Conservation (phyloP, 2,888 invertebrate genomes). For the Athrips mouffetella region DNA sequence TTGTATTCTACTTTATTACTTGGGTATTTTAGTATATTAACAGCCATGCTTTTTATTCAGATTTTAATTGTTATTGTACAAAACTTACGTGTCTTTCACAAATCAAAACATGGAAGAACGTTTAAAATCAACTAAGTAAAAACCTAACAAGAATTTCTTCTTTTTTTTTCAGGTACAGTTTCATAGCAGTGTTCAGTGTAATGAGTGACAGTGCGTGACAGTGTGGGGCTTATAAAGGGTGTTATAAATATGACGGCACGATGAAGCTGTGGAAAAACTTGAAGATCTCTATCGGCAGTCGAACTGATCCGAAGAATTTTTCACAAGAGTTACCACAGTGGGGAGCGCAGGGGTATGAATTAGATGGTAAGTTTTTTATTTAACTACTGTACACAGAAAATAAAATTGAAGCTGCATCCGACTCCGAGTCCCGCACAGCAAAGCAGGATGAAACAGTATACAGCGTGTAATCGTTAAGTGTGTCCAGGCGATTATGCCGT, state of each 20-base stretch:
- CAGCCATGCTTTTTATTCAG: too few relatives aligned
- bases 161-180: conserved; percentile 21
- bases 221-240: conserved; percentile 33
- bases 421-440: too few relatives aligned
- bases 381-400: not conserved
- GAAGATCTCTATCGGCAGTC: conserved; percentile 70
- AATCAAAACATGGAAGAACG: too few relatives aligned
- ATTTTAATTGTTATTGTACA: too few relatives aligned
- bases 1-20: too few relatives aligned
- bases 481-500: too few relatives aligned
- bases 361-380: conserved; percentile 55
- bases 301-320: conserved; percentile 58
- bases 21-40: too few relatives aligned
- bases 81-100: too few relatives aligned
- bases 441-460: too few relatives aligned
- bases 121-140: too few relatives aligned
- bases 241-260: conserved; percentile 67
- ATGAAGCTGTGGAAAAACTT: conserved; percentile 77
- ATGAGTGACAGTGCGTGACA: conserved; percentile 14
- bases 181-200: conserved; percentile 23
- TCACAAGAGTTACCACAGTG: conserved; percentile 66
- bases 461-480: too few relatives aligned
- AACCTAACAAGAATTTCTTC: not conserved
- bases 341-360: conserved; percentile 66
- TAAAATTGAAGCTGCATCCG: too few relatives aligned